phyloP scores from a whole-genome alignment of 2,888 invertebrate genomes.

The Campoplex capitator region DNA sequence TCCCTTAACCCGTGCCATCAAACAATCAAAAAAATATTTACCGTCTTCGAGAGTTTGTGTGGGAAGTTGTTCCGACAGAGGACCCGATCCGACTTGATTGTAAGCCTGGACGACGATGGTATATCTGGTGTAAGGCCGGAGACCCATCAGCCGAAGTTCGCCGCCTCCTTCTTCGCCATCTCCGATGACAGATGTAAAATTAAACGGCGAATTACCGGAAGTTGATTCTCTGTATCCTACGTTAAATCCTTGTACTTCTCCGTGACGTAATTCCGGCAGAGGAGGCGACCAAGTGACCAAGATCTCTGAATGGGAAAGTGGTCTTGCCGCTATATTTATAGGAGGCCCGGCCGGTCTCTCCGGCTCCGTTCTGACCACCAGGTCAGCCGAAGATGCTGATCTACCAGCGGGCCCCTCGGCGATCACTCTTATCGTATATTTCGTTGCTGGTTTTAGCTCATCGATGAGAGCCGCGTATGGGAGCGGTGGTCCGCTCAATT shows the following conservation, averaged over 20 bases:
- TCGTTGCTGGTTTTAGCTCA: conserved; percentile 89
- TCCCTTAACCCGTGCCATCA: not conserved
- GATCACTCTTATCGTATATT: conserved; percentile 89
- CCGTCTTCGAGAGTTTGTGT: conserved; percentile 92
- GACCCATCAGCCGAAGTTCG: conserved; percentile 88
- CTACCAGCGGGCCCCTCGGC: conserved; percentile 91
- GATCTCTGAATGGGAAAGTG: conserved; percentile 90
- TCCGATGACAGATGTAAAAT: conserved; percentile 89
- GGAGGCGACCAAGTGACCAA: conserved; percentile 92
- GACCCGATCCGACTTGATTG: conserved; percentile 91
- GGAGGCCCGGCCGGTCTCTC: conserved; percentile 90
- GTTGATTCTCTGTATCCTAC: conserved; percentile 88
- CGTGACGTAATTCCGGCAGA: conserved; percentile 89
- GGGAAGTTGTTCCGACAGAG: conserved; percentile 88
- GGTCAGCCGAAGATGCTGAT: conserved; percentile 88
- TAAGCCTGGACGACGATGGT: conserved; percentile 90
- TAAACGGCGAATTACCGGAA: conserved; percentile 86
- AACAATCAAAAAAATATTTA: conserved; percentile 77
- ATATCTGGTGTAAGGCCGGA: conserved; percentile 89
- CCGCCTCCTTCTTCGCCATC: conserved; percentile 90
- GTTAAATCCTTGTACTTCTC: conserved; percentile 91
- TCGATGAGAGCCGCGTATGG: conserved; percentile 88
- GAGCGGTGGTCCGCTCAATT: conserved; percentile 88
- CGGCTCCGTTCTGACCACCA: conserved; percentile 89
- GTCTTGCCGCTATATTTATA: conserved; percentile 88